Conservation (phyloP, 2,113 vertebrate species). For the Hemiprocne comata region DNA sequence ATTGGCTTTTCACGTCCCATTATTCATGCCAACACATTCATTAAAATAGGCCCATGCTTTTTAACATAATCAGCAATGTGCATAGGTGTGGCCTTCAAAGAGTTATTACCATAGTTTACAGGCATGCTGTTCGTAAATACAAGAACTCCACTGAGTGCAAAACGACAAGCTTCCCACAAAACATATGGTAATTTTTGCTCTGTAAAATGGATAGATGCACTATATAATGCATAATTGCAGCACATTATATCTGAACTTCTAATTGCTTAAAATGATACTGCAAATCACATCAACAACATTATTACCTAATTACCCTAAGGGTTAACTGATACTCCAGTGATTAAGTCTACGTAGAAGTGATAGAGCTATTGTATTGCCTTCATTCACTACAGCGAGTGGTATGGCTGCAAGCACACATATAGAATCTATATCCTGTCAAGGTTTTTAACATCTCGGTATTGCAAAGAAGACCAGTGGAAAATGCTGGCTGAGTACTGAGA, state of each 20-base stretch:
- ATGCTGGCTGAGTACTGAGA: neutral
- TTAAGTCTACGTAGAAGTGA: neutral
- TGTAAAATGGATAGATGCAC: slow-evolving; percentile 37
- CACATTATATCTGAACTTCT: slow-evolving; percentile 59
- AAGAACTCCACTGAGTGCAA: neutral
- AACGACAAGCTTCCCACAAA: slow-evolving; percentile 25
- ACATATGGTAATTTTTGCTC: neutral
- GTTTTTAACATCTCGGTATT: neutral
- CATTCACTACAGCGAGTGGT: neutral
- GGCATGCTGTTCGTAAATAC: slow-evolving; percentile 1
- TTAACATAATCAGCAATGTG: slow-evolving; percentile 7
- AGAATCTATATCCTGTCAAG: neutral
- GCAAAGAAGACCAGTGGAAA: neutral
- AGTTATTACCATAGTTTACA: slow-evolving; percentile 17
- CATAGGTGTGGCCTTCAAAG: slow-evolving; percentile 51
- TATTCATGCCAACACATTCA: slow-evolving; percentile 49
- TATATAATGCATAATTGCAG: slow-evolving; percentile 56
- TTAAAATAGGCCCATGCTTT: slow-evolving; percentile 15
- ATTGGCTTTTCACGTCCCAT: slow-evolving; percentile 44
- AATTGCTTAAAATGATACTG: slow-evolving; percentile 61
- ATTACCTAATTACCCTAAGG: slow-evolving; percentile 60
- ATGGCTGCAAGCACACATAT: neutral
- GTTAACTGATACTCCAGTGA: slow-evolving; percentile 57
- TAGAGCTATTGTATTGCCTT: neutral
- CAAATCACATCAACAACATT: slow-evolving; percentile 47